Evolutionary conservation across 1,140 invertebrate genomes (phyloP).

Genomic region (Chionoecetes opilio): DNA sequence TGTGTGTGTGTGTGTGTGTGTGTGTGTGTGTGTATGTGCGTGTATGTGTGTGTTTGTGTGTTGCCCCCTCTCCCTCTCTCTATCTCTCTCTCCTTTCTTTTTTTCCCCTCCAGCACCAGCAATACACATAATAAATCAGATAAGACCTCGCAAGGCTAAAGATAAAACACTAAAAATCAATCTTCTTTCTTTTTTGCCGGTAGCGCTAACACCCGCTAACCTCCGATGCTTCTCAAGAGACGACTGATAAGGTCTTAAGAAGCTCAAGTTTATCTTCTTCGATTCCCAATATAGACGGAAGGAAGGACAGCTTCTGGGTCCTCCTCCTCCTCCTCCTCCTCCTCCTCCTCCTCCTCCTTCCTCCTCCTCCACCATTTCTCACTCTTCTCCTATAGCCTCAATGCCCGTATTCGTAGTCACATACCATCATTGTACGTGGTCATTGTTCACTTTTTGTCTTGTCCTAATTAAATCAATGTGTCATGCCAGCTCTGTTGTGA

Average conservation of each 20-base stretch:
- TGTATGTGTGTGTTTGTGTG: constrained; percentile 1
- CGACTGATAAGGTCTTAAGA: background rate
- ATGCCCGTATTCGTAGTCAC: too few species aligned
- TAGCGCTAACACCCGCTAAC: background rate
- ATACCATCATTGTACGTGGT: too few species aligned
- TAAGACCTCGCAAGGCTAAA: background rate
- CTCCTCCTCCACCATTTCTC: background rate
- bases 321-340: constrained; percentile 38
- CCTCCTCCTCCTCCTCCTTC: background rate
- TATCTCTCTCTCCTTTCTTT: background rate
- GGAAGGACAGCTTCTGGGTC: background rate
- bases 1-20: constrained; percentile 47
- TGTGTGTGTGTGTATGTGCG: constrained; percentile 44
- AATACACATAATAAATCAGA: background rate
- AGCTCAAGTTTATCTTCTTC: constrained; percentile 19
- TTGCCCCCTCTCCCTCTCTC: background rate
- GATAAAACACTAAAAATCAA: background rate
- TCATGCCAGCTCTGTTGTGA: too few species aligned
- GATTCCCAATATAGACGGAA: background rate
- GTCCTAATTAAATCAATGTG: too few species aligned
- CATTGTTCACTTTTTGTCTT: too few species aligned
- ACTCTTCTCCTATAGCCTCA: background rate
- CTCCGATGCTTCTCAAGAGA: background rate
- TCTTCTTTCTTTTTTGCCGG: background rate
- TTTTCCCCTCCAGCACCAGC: background rate